Base-by-base conservation (phyloP, 1,140 invertebrate genomes). In the Camponotus pennsylvanicus region DNA sequence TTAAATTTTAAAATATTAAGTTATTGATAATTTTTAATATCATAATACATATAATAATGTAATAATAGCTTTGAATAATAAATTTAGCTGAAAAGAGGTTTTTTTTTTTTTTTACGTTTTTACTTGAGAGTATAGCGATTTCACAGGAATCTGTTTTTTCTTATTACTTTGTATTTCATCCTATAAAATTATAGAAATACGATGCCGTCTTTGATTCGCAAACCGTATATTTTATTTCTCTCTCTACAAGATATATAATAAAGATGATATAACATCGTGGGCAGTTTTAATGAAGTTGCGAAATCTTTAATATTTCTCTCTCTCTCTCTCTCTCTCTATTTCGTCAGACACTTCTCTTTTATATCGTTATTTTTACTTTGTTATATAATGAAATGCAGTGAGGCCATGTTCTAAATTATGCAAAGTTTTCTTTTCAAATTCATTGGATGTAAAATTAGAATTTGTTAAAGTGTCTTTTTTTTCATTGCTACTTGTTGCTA, bases 401-500 rank as follows among this genome's bases (percentile, higher is more conserved):
- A 42, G 57, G 6, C 57, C 9, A 13, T 70, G n/a, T 70, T 70
- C 9, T 42, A 27, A 59, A 57, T 49, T 45, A 83, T 42, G 18
- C 18, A 82, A 55, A 55, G 21, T 3, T 4, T 27, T 0, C 21
- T 52, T 52, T 52, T 69, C 2, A 49, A 80, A 61, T 45, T 82
- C 37, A 57, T 82, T 34, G 18, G 13, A 2, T 59, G 7, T 13
- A 71, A 61, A 73, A 61, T 82, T 73, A 73, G 13, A 61, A 49
- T 27, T 45, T 45, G 3, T 61, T 27, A 52, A 42, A 61, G 11
- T 40, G 79, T 61, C 5, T 21, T 4, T 15, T 42, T 18, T 37
- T 18, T 59, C 69, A 27, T 13, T 49, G 32, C 32, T 59, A 82
- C 55, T 83, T 75, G 79, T 83, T 75, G 79, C 79, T 83, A 13